Evolutionary conservation across 2,113 vertebrate species (phyloP).

Genomic region (Rhinichthys klamathensis): DNA sequence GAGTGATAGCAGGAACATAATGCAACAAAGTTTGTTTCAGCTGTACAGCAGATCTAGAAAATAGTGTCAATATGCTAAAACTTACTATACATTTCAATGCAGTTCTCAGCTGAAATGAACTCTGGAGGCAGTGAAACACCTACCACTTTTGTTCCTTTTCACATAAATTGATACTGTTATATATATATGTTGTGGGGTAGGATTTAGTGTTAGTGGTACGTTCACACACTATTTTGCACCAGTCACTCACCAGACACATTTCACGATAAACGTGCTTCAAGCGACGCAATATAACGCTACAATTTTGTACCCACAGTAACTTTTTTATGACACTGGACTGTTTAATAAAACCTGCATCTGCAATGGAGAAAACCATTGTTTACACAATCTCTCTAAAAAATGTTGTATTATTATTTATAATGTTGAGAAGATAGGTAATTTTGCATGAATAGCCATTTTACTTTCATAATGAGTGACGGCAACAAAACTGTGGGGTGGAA

Average conservation of each 20-base stretch:
- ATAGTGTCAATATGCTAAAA: background rate
- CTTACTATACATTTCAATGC: background rate
- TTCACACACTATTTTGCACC: too few species aligned
- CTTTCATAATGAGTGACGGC: background rate
- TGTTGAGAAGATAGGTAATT: background rate
- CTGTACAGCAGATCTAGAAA: too few species aligned
- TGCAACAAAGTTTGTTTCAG: too few species aligned
- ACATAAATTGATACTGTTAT: too few species aligned
- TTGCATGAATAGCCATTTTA: background rate
- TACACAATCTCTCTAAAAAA: background rate
- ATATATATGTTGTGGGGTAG: too few species aligned
- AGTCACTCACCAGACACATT: background rate
- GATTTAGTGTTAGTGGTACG: too few species aligned
- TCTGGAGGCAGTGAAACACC: background rate
- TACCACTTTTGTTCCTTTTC: background rate
- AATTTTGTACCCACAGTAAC: too few species aligned
- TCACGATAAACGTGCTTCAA: too few species aligned
- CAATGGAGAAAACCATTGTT: background rate
- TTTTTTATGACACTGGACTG: too few species aligned
- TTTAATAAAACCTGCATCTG: too few species aligned
- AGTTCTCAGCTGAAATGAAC: background rate
- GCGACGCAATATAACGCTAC: too few species aligned
- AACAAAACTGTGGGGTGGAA: background rate
- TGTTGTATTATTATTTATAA: background rate
- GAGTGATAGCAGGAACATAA: too few species aligned